These are phyloP conservation scores for Myoxocephalus aenaeus DNA, from an alignment of 2,797 vertebrate genomes.

Conservation along the genomic window DNA sequence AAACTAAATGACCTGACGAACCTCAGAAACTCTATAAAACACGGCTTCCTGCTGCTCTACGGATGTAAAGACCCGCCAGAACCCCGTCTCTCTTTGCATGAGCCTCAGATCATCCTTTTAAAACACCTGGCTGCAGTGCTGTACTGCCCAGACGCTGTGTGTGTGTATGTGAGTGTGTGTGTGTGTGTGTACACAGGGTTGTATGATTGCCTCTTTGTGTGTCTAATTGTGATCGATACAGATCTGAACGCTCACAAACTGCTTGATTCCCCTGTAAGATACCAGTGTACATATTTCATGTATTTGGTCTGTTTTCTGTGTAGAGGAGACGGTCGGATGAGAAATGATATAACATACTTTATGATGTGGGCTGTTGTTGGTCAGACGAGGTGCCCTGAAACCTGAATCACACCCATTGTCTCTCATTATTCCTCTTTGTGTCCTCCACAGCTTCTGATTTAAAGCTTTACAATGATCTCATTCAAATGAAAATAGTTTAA, in stretches of 20 bases:
- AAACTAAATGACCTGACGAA: constrained; percentile 36
- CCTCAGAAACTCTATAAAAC: constrained; percentile 56
- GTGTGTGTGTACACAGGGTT: constrained; percentile 35
- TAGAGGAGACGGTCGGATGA: not conserved
- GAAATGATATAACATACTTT: not conserved
- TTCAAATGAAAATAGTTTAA: constrained; percentile 30
- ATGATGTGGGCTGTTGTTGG: constrained; percentile 33
- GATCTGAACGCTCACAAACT: constrained; percentile 46
- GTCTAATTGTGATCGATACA: constrained; percentile 37
- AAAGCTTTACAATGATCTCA: constrained; percentile 49
- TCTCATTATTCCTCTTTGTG: constrained; percentile 17
- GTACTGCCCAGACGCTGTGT: constrained; percentile 23
- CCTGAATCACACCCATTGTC: constrained; percentile 43
- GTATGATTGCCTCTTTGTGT: constrained; percentile 55
- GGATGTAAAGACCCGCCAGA: constrained; percentile 35
- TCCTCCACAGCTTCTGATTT: constrained; percentile 30
- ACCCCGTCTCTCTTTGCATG: constrained; percentile 64
- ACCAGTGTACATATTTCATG: constrained; percentile 62
- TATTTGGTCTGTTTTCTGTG: constrained; percentile 38
- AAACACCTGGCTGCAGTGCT: constrained; percentile 28
- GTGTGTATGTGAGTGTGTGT: constrained; percentile 24
- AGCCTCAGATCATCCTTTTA: constrained; percentile 34
- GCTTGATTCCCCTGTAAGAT: constrained; percentile 53
- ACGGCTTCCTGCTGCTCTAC: constrained; percentile 19
- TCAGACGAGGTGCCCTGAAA: constrained; percentile 55